phyloP scores from a whole-genome alignment of 2,113 vertebrate genomes.

The Scopus umbretta region DNA sequence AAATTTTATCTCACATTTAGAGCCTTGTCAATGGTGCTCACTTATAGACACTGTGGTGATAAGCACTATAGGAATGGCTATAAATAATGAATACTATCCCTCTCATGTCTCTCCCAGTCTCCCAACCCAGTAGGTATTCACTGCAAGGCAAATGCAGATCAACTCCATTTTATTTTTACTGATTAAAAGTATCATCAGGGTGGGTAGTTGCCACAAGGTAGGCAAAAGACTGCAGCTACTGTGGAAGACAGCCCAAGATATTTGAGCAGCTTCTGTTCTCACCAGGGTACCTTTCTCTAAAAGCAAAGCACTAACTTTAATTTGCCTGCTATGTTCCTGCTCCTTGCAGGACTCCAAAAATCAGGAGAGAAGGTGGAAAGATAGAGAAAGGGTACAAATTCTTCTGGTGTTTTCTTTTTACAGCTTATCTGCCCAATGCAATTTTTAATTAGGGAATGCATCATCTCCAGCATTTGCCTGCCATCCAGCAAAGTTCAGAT shows the following conservation, averaged over 20 bases:
- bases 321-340: not conserved
- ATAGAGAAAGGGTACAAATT: not conserved
- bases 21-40: not conserved
- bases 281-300: not conserved
- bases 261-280: not conserved
- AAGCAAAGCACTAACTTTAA: not conserved
- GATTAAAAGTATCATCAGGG: not conserved
- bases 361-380: not conserved
- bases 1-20: constrained; percentile 53
- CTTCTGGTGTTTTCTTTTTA: not conserved
- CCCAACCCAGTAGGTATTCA: not conserved
- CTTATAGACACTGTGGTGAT: constrained; percentile 24
- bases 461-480: not conserved
- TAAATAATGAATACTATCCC: constrained; percentile 55
- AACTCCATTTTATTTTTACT: constrained; percentile 1
- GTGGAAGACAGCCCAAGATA: not conserved
- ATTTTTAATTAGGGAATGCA: not conserved
- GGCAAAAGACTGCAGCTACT: not conserved
- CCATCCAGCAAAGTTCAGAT: not conserved
- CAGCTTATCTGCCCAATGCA: not conserved
- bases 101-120: not conserved
- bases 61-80: constrained; percentile 15
- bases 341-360: not conserved
- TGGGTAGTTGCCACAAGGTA: not conserved
- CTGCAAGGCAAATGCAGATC: constrained; percentile 33